Evolutionary conservation across 2,888 invertebrate species (phyloP), one percentile per base, ranked within the genome.

Genomic region (Carcina quercana): DNA sequence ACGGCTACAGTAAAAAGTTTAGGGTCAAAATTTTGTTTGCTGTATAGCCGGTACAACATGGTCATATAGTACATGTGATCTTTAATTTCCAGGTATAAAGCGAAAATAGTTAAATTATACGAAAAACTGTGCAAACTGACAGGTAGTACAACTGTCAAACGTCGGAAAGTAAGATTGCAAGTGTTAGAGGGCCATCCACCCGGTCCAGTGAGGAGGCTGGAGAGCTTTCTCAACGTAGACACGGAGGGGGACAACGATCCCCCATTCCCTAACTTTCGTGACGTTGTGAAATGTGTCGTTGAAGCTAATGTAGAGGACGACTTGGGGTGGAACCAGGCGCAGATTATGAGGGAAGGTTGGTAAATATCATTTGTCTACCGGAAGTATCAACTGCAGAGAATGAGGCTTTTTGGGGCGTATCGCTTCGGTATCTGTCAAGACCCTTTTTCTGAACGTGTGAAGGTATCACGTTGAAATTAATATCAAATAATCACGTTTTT

Each of bases 191-290:
- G 68, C 0, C 62, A 63, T 11, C 61, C 63, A 0, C 40, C 57
- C 1, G 69, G 69, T 0, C 71, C 87, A 38, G 75, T 57, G 34
- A 47, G 42, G 15, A 50, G 39, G 8, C 46, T 80, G 0, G 69
- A 79, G 39, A 7, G 38, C 2, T 64, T 64, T 25, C 52, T 80
- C 0, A 78, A 79, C 22, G 36, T 36, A 0, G 62, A 60, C 1
- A 59, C 67, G 5, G 63, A 56, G 0, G 37, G 31, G 5, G 50
- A 63, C 12, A 78, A 76, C 0, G 29, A 49, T 3, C 61, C 68
- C 1, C 53, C 51, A 0, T 74, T 79, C 29, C 90, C 76, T 7
- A 88, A 76, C 60, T 87, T 83, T 50, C 56, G 52, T 13, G 87
- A 87, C 51, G 78, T 80, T 0, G 43, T 66, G 0, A 34, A 48